Evolutionary conservation across 92 coral and sea anemone genomes (phyloP).

Genomic region (Chrysogorgia sp.): DNA sequence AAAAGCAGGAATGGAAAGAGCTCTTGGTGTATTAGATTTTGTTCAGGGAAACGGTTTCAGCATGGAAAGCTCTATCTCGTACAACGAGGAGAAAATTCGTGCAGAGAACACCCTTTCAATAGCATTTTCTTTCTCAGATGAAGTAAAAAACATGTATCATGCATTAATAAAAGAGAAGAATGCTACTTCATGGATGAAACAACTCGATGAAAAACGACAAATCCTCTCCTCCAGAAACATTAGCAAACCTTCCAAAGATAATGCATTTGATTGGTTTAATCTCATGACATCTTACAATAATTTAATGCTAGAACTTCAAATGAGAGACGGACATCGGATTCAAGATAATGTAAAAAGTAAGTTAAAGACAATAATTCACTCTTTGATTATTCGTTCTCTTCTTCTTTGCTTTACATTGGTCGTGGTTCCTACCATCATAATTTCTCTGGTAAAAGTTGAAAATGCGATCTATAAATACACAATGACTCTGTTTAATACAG

Average conservation of each 20-base stretch:
- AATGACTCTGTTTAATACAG: slow-evolving; percentile 8
- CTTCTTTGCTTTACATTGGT: slow-evolving; percentile 22
- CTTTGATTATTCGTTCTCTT: slow-evolving; percentile 7
- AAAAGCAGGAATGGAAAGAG: slow-evolving; percentile 36
- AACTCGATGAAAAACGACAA: background rate
- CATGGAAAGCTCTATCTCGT: background rate
- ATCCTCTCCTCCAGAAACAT: background rate
- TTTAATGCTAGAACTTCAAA: slow-evolving; percentile 18
- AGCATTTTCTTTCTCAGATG: background rate
- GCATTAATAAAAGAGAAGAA: background rate
- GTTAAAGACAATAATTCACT: background rate
- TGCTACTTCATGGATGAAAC: background rate
- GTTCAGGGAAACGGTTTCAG: background rate
- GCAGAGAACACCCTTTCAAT: slow-evolving; percentile 5
- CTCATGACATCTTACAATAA: slow-evolving; percentile 20
- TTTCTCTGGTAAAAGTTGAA: slow-evolving; percentile 22
- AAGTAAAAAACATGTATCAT: background rate
- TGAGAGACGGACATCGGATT: background rate
- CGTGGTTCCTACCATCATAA: slow-evolving; percentile 13
- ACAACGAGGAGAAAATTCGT: slow-evolving; percentile 12
- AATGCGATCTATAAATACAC: slow-evolving; percentile 14
- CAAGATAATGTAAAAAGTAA: background rate
- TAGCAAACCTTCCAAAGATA: background rate
- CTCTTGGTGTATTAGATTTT: slow-evolving; percentile 17
- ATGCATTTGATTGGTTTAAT: slow-evolving; percentile 15